A percentile compares a stretch with the other conserved stretches of the same genome.
Evolutionary conservation across 2,797 vertebrate genomes (phyloP).

Genomic region (Eulemur albifrons): DNA sequence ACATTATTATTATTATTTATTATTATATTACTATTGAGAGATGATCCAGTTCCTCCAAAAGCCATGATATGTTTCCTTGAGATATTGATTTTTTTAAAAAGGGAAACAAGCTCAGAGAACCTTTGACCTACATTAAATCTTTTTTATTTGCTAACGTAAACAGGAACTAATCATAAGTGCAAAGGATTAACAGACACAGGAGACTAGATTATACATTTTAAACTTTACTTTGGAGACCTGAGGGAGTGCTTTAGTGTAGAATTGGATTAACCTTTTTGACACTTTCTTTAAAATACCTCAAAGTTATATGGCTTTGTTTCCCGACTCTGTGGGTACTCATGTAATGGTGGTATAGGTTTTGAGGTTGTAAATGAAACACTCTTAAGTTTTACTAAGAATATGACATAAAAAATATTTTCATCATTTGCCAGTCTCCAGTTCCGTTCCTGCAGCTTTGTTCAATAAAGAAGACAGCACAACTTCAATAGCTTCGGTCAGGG

Average conservation of each 20-base stretch:
- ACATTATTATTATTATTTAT: slow-evolving; percentile 34
- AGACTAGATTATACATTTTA: slow-evolving; percentile 82
- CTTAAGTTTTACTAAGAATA: slow-evolving; percentile 4
- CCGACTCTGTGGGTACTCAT: slow-evolving; percentile 48
- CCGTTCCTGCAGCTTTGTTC: neutral
- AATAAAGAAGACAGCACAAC: neutral
- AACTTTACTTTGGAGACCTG: slow-evolving; percentile 80
- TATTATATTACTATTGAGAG: slow-evolving; percentile 57
- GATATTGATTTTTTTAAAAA: slow-evolving; percentile 73
- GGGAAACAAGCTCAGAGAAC: slow-evolving; percentile 71
- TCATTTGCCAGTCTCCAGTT: neutral
- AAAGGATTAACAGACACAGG: slow-evolving; percentile 82
- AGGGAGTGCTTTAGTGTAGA: slow-evolving; percentile 75
- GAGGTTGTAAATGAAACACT: slow-evolving; percentile 26
- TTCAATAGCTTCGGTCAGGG: neutral
- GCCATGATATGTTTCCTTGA: slow-evolving; percentile 69
- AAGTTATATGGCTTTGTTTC: slow-evolving; percentile 74
- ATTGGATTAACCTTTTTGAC: slow-evolving; percentile 84
- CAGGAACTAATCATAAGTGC: slow-evolving; percentile 81
- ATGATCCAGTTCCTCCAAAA: slow-evolving; percentile 74
- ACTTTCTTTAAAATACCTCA: slow-evolving; percentile 77
- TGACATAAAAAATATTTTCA: slow-evolving; percentile 18
- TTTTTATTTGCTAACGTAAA: slow-evolving; percentile 82
- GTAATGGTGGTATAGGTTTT: slow-evolving; percentile 48
- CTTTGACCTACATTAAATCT: slow-evolving; percentile 79